These are phyloP conservation scores for Diadegma fenestrale DNA, from an alignment of 2,888 invertebrate species.

Conservation along the genomic window DNA sequence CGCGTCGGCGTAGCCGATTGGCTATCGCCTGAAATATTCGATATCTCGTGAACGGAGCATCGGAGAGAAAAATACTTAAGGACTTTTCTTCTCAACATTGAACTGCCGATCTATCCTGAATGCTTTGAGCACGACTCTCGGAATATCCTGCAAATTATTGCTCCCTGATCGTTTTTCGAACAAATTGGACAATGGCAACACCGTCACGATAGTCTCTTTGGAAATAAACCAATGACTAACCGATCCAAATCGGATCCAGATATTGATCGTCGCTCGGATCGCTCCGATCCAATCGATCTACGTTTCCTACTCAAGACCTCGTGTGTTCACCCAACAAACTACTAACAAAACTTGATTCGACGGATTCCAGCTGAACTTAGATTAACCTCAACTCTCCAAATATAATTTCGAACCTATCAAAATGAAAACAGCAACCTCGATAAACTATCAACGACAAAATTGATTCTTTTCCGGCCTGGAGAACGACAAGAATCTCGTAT, in stretches of 20 bases:
- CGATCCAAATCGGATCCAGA: neutral
- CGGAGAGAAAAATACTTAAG: neutral
- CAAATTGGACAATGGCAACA: neutral
- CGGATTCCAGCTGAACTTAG: neutral
- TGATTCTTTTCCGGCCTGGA: neutral
- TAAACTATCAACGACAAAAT: neutral
- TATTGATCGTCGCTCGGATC: conserved; percentile 20
- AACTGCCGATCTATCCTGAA: neutral
- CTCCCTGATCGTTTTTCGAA: neutral
- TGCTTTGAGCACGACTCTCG: neutral
- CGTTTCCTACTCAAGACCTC: neutral
- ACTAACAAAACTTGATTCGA: neutral
- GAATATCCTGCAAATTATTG: conserved; percentile 23
- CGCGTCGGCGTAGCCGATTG: neutral
- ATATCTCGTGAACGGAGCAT: neutral
- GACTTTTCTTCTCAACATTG: neutral
- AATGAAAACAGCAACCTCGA: neutral
- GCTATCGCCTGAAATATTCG: neutral
- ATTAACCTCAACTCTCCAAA: neutral
- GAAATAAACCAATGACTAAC: conserved; percentile 32
- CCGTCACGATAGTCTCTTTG: neutral
- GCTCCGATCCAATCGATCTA: conserved; percentile 2
- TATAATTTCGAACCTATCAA: neutral
- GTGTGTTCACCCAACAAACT: neutral
- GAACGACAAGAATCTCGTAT: neutral